Percentiles rank a stretch among this genome's conserved stretches.
phyloP scores from a whole-genome alignment of 2,888 invertebrate genomes.

The Eupithecia subfuscata region DNA sequence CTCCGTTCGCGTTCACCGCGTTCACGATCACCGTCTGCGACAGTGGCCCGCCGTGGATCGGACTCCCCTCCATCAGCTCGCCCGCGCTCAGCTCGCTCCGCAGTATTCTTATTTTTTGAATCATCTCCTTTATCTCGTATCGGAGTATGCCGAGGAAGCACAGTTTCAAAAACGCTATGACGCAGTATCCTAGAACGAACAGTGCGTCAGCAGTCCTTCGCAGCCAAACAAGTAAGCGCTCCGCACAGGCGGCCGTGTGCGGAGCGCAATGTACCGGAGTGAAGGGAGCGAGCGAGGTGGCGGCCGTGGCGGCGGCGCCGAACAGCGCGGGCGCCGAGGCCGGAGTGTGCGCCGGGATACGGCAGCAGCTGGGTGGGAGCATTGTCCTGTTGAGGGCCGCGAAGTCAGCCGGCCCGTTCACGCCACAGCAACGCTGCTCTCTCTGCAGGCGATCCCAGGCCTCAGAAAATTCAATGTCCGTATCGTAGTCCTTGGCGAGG shows the following conservation, averaged over 20 bases:
- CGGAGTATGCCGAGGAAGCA: constrained; percentile 94
- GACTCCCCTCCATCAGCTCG: constrained; percentile 76
- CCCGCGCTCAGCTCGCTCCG: constrained; percentile 86
- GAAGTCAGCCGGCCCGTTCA: constrained; percentile 85
- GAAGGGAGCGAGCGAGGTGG: constrained; percentile 67
- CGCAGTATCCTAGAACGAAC: constrained; percentile 93
- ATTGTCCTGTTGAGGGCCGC: constrained; percentile 74
- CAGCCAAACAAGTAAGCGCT: constrained; percentile 89
- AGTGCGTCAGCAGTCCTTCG: constrained; percentile 91
- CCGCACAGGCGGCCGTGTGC: constrained; percentile 87
- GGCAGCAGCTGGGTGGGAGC: constrained; percentile 77
- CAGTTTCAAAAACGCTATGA: constrained; percentile 94
- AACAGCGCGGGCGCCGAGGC: constrained; percentile 81
- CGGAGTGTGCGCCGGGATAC: constrained; percentile 71
- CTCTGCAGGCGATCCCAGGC: constrained; percentile 91
- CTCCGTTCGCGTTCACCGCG: constrained; percentile 84
- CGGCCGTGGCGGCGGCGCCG: constrained; percentile 66
- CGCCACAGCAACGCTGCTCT: constrained; percentile 91
- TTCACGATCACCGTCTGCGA: constrained; percentile 80
- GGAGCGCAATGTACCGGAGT: constrained; percentile 77
- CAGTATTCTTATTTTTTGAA: constrained; percentile 93
- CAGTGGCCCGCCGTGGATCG: constrained; percentile 76
- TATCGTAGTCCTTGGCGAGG: constrained; percentile 88
- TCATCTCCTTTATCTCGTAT: constrained; percentile 95
- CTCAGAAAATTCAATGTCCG: constrained; percentile 88